A percentile compares a stretch with the other conserved stretches of the same genome.
Conservation (phyloP, 2,113 vertebrate genomes). For the Ochotona curzoniae region DNA sequence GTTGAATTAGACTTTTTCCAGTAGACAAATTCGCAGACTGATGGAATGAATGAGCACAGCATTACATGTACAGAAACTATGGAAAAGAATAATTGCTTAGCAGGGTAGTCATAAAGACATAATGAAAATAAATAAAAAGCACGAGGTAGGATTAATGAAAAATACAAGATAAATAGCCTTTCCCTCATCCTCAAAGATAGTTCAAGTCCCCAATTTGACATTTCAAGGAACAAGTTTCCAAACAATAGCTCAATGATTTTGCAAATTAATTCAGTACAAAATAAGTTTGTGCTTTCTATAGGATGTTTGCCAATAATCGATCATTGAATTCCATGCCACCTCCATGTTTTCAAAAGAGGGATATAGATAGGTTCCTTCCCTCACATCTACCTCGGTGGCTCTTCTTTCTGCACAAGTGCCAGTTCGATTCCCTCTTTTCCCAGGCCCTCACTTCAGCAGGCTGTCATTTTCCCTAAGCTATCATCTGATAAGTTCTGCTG, state of each 20-base stretch:
- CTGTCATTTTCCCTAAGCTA: background rate
- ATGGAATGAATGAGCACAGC: background rate
- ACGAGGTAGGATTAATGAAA: background rate
- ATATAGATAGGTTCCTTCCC: background rate
- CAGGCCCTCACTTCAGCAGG: background rate
- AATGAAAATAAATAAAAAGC: constrained; percentile 27
- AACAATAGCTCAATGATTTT: constrained; percentile 45
- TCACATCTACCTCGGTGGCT: background rate
- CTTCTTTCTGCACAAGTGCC: background rate
- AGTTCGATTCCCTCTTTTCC: background rate
- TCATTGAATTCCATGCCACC: background rate
- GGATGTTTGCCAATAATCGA: constrained; percentile 16
- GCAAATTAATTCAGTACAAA: background rate
- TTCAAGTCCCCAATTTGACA: background rate
- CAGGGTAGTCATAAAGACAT: background rate
- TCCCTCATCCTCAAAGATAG: background rate
- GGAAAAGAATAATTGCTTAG: constrained; percentile 30
- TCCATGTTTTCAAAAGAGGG: background rate
- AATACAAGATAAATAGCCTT: constrained; percentile 24
- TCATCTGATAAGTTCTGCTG: background rate
- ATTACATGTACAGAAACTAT: background rate
- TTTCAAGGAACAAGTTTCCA: constrained; percentile 23
- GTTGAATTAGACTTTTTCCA: constrained; percentile 25
- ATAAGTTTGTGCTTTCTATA: background rate
- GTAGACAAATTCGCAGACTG: constrained; percentile 18